Conservation (phyloP, 2,888 invertebrate species). For the Torymus tubicola region DNA sequence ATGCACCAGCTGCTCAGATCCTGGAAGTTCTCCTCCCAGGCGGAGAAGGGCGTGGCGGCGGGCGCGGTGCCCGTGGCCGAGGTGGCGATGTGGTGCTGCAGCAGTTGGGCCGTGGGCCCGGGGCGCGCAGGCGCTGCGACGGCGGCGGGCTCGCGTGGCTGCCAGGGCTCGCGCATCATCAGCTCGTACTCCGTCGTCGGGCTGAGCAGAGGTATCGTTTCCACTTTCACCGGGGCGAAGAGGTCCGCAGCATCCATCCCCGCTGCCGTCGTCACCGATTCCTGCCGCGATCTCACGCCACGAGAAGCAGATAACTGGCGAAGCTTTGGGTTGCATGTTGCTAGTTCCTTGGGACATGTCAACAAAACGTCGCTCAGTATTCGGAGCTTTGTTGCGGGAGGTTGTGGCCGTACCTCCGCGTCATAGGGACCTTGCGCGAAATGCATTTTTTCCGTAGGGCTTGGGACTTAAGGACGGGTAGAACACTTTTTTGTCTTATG, state of each 20-base stretch:
- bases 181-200: conserved; percentile 68
- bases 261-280: not conserved
- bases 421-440: no score
- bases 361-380: no score
- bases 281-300: conserved; percentile 73
- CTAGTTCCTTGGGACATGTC: conserved; percentile 56
- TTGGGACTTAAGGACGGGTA: no score
- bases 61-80: not conserved
- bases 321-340: conserved; percentile 71
- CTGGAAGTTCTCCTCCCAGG: conserved; percentile 82
- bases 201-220: conserved; percentile 66
- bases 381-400: no score
- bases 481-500: not conserved
- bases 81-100: not conserved
- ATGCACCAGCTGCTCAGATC: conserved; percentile 82
- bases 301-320: conserved; percentile 71
- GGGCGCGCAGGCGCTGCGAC: conserved; percentile 5
- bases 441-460: no score
- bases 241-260: conserved; percentile 47
- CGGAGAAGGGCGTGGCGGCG: conserved; percentile 56
- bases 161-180: conserved; percentile 62
- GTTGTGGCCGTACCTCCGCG: no score
- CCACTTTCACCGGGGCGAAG: conserved; percentile 61
- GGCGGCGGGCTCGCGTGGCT: conserved; percentile 29
- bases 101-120: not conserved